Evolutionary conservation across 2,113 vertebrate species (phyloP), one percentile per base, ranked within the genome.

Genomic region (Psilopsiagon aymara): DNA sequence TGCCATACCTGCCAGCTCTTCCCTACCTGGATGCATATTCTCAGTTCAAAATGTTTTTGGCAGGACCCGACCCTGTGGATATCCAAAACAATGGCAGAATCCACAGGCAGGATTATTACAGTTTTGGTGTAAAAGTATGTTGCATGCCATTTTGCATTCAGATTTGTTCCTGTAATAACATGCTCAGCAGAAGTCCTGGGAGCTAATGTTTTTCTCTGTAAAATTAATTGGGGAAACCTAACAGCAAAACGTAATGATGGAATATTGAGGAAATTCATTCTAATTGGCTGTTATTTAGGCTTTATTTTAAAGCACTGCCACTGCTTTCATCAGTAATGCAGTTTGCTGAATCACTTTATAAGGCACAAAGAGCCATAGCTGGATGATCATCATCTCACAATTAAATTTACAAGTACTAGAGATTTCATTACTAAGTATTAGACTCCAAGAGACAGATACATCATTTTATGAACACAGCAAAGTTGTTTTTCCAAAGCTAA

Each of bases 181-280:
- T 0, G 2, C 64, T 79, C 7, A 6, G 9, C 60, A 68, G 28
- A 33, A 71, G 51, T 84, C 77, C 87, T 92, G 94, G 89, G 73
- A 93, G 74, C 5, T 12, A 37, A 41, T 57, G 53, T 59, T 88
- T 90, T 74, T 43, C 79, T 75, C 49, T 18, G 24, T 62, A 41
- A 71, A 88, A 92, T 41, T 59, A 55, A 80, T 29, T 51, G 68
- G 60, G 60, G 70, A 76, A 88, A 52, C 44, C 37, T 44, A 60
- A 70, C 64, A 89, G 14, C 55, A 49, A 78, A 83, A 84, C 29
- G 41, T 57, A 37, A 57, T 33, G 20, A n/a, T 62, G 67, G 69
- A 85, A 82, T 80, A 75, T 63, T 82, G 84, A 96, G 91, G 82
- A 88, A 92, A 89, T 83, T 55, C 51, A 27, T 28, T 83, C 43